Percentiles rank a stretch among this genome's conserved stretches.
Evolutionary conservation across 53 echinoderm and acorn worm species (phyloP).

Genomic region (Patiria pectinifera): DNA sequence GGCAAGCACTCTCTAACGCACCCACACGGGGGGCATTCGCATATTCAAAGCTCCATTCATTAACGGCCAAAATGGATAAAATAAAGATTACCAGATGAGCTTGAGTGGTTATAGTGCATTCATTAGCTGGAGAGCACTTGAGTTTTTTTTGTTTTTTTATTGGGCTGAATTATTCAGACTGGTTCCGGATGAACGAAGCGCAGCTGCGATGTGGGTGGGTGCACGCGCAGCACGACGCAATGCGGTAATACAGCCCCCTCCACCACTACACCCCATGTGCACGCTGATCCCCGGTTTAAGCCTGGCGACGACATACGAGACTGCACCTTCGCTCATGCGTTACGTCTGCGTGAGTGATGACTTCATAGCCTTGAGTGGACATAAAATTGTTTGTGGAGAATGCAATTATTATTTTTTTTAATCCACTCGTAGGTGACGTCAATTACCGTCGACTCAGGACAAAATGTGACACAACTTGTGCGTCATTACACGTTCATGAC

Average conservation of each 20-base stretch:
- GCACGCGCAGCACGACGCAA: not conserved
- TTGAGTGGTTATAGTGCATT: not conserved
- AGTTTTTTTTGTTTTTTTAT: not conserved
- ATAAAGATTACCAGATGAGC: conserved; percentile 29
- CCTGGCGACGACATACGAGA: not conserved
- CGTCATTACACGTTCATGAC: too few species aligned
- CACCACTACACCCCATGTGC: not conserved
- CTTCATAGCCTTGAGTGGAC: not conserved
- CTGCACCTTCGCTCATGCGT: not conserved
- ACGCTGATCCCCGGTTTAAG: not conserved
- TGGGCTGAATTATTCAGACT: conserved; percentile 27
- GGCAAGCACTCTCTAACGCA: not conserved
- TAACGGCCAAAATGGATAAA: not conserved
- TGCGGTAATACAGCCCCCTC: not conserved
- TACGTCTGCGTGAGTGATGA: not conserved
- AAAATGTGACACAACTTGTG: too few species aligned
- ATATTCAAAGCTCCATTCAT: not conserved
- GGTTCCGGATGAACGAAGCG: not conserved
- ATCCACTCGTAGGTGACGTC: not conserved
- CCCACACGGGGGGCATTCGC: not conserved
- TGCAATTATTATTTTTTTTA: not conserved
- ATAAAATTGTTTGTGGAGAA: not conserved
- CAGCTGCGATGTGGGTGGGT: not conserved
- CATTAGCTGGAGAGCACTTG: not conserved
- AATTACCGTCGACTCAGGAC: not conserved